Base-by-base conservation (phyloP, 2,113 vertebrate genomes). In the Miniopterus natalensis region DNA sequence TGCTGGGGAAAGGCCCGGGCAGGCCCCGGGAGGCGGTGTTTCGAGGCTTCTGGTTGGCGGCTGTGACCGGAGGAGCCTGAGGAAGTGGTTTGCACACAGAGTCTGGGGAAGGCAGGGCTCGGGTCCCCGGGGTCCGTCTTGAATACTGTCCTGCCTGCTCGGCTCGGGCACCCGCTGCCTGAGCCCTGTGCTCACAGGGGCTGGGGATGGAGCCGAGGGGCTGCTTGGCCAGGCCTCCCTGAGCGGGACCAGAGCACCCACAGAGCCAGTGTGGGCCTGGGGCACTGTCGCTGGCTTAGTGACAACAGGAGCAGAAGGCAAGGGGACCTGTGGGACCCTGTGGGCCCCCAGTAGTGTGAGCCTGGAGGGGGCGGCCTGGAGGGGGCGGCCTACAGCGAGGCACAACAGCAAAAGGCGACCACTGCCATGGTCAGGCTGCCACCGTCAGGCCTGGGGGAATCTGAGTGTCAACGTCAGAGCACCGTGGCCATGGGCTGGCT, bases 241-340 rank as follows among this genome's bases (percentile, higher is more conserved):
- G 15, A 29, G 42, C 42, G 1, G 1, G 27, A 8, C 31, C 0
- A 0, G 25, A 23, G 65, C 25, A 0, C n/a, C 42, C 25, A 0
- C n/a, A 55, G 20, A 65, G 4, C 15, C 1, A n/a, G 5, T 0
- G 6, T 2, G 40, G 27, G 27, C 17, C n/a, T 31, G 17, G 45
- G 29, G 20, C 40, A 11, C 25, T 6, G 5, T 9, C 14, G 18
- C 27, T 3, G 9, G 29, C 27, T 29, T n/a, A 27, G 53, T 27
- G 45, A 59, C 10, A 1, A 12, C 45, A 47, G 23, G 47, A 17
- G 8, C 14, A 31, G 73, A 84, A 20, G 8, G 3, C 10, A 7
- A 15, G 53, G 29, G 23, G 68, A 40, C 27, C 1, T 12, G 21
- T 1, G 4, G 75, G 15, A 21, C 9, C 15, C 10, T 18, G 5